phyloP scores from a whole-genome alignment of 2,888 invertebrate species.

The Stramonita haemastoma region DNA sequence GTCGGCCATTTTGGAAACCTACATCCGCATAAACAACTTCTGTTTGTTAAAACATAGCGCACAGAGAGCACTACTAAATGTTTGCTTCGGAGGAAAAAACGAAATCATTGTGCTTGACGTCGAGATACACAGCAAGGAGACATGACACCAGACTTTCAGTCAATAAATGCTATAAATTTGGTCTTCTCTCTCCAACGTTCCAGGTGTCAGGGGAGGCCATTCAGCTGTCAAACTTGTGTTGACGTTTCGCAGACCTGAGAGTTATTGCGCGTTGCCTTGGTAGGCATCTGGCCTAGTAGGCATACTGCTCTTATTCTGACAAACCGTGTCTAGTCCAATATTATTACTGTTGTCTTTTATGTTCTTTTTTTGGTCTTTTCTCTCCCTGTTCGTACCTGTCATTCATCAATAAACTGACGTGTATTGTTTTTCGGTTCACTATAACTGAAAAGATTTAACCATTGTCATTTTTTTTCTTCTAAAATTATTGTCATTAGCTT shows the following conservation, averaged over 20 bases:
- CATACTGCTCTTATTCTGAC: too few species aligned
- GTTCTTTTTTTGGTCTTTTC: neutral
- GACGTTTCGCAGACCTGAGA: neutral
- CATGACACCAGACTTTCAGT: neutral
- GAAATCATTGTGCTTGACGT: neutral
- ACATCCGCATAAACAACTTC: neutral
- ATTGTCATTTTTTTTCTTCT: neutral
- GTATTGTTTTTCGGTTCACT: constrained; percentile 52
- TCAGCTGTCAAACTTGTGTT: neutral
- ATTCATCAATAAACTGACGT: constrained; percentile 24
- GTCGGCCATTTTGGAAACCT: constrained; percentile 50
- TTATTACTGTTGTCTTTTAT: neutral
- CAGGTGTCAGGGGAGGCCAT: neutral
- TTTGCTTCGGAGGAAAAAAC: neutral
- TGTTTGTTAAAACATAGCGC: neutral
- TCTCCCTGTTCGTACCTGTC: neutral
- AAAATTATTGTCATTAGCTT: neutral
- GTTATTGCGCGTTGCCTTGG: neutral
- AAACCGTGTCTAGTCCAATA: neutral
- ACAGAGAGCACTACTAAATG: neutral
- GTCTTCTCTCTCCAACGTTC: neutral
- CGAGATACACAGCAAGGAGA: neutral
- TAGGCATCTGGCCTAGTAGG: too few species aligned
- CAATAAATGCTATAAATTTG: neutral
- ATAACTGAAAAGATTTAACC: too few species aligned